Evolutionary conservation across 2,797 vertebrate genomes (phyloP).

Genomic region (Eutrigla gurnardus): DNA sequence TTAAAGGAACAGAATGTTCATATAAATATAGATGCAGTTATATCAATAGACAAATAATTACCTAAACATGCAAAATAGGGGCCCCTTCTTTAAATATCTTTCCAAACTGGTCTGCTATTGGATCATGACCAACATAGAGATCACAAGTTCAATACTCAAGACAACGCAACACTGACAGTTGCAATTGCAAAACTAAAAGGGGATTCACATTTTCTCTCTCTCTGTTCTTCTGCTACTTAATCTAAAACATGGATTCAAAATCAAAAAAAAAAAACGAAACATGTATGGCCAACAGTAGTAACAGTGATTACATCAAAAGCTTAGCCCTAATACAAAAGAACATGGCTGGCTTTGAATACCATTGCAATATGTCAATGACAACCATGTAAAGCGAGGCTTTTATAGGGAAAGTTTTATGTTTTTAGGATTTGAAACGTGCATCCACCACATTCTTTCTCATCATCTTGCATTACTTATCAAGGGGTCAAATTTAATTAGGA

Average conservation of each 20-base stretch:
- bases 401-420: not conserved
- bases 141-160: not conserved
- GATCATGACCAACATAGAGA: not conserved
- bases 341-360: too few species aligned
- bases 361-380: too few species aligned
- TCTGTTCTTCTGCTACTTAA: not conserved
- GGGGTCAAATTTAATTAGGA: not conserved
- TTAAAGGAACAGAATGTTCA: not conserved
- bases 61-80: not conserved
- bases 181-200: slow-evolving; percentile 26
- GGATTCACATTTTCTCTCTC: not conserved
- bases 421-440: not conserved
- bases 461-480: not conserved
- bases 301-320: too few species aligned
- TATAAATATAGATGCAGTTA: not conserved
- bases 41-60: not conserved
- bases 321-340: too few species aligned
- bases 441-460: not conserved
- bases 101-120: not conserved
- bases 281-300: too few species aligned
- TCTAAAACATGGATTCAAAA: not conserved
- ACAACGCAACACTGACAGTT: slow-evolving; percentile 24
- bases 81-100: not conserved
- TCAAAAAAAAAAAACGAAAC: not conserved
- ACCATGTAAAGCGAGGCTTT: too few species aligned